These are phyloP conservation scores for Echeneis naucrates DNA, from an alignment of 2,797 vertebrate genomes.

Conservation along the genomic window DNA sequence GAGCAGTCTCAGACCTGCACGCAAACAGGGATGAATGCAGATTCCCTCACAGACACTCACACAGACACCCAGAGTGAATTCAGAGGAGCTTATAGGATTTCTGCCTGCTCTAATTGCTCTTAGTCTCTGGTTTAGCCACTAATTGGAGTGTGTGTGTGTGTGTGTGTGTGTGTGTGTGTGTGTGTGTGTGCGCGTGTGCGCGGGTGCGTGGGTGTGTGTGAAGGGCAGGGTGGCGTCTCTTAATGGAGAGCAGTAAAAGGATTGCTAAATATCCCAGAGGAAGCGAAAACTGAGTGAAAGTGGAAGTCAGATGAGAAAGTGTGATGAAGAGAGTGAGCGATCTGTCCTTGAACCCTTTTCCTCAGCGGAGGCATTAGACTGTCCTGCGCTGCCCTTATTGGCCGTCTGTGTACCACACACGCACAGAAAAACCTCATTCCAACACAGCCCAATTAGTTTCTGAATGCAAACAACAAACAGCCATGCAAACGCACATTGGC, in stretches of 20 bases:
- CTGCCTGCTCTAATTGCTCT: constrained; percentile 75
- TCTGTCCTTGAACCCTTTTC: constrained; percentile 78
- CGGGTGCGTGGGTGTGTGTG: constrained; percentile 35
- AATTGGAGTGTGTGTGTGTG: constrained; percentile 70
- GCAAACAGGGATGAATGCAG: constrained; percentile 50
- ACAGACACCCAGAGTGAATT: constrained; percentile 43
- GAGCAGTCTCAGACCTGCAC: constrained; percentile 47
- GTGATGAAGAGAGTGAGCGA: constrained; percentile 66
- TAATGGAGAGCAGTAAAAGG: constrained; percentile 77
- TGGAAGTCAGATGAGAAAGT: constrained; percentile 41
- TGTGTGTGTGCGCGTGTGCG: constrained; percentile 23
- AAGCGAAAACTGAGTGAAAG: constrained; percentile 61
- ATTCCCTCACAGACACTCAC: constrained; percentile 16
- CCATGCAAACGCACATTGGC: constrained; percentile 38
- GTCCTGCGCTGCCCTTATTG: constrained; percentile 62
- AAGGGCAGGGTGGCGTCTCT: constrained; percentile 62
- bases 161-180: constrained; percentile 34
- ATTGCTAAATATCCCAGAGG: constrained; percentile 76
- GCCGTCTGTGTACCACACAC: constrained; percentile 44
- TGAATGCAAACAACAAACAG: constrained; percentile 51
- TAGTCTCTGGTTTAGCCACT: constrained; percentile 75
- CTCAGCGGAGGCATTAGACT: constrained; percentile 76
- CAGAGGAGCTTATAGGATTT: constrained; percentile 69
- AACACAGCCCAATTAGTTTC: constrained; percentile 70
- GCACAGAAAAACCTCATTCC: constrained; percentile 51